phyloP scores from a whole-genome alignment of 2,888 invertebrate species.

The Pterobdella sp. region DNA sequence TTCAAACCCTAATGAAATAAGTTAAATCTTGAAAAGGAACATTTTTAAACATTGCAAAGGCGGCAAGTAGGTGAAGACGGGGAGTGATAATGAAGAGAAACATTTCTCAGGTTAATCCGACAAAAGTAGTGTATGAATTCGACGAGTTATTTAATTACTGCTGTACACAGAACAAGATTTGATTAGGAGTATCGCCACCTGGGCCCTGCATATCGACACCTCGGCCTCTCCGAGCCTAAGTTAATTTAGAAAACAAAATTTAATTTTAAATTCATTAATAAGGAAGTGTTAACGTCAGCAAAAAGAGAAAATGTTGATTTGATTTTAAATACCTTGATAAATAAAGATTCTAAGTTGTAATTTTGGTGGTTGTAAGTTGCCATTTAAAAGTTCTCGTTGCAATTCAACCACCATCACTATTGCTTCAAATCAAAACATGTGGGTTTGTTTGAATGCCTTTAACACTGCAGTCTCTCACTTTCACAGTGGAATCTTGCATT shows the following conservation, averaged over 20 bases:
- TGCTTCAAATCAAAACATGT: no score
- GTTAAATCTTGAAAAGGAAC: background rate
- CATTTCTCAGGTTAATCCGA: slow-evolving; percentile 26
- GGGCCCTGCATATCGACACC: background rate
- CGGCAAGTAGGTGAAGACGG: background rate
- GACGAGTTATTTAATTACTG: slow-evolving; percentile 20
- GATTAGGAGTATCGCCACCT: slow-evolving; percentile 1
- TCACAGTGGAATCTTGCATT: no score
- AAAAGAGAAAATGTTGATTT: background rate
- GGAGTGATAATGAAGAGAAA: slow-evolving; percentile 16
- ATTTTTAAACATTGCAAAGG: background rate
- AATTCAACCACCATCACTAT: no score
- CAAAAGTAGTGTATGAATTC: slow-evolving; percentile 24
- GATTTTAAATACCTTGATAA: background rate
- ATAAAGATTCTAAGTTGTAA: background rate
- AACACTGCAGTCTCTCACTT: no score
- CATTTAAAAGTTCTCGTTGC: no score
- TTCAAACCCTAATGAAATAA: no score
- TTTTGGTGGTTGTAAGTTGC: background rate
- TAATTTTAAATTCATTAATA: slow-evolving; percentile 19
- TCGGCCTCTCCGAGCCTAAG: background rate
- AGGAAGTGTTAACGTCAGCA: background rate
- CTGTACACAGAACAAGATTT: background rate
- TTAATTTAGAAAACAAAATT: slow-evolving; percentile 10
- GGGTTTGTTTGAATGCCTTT: no score